phyloP scores from a whole-genome alignment of 37 sponge, comb jelly and placozoan species.

The Aphrocallistes beatrix region DNA sequence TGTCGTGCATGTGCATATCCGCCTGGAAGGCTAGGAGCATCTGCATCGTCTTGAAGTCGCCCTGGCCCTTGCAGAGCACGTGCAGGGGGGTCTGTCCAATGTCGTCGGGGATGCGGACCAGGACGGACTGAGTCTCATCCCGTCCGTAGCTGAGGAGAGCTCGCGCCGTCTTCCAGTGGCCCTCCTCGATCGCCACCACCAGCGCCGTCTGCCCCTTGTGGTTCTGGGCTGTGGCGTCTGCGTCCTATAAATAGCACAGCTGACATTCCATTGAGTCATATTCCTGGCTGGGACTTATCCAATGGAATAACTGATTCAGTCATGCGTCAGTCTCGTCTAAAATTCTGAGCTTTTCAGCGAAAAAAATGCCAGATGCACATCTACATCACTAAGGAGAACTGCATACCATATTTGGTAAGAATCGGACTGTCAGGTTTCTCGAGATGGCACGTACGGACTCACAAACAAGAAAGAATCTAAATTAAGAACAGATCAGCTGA shows the following conservation, averaged over 20 bases:
- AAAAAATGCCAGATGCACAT: too few relatives aligned
- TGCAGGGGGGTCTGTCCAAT: not conserved
- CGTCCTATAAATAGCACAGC: not conserved
- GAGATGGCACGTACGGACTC: too few relatives aligned
- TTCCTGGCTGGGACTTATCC: too few relatives aligned
- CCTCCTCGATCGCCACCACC: not conserved
- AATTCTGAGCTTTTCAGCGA: too few relatives aligned
- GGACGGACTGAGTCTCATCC: not conserved
- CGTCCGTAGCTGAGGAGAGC: not conserved
- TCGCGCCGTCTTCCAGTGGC: constrained; percentile 4
- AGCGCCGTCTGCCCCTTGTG: not conserved
- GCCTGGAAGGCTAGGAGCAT: not conserved
- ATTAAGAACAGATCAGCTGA: too few relatives aligned
- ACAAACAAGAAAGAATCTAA: too few relatives aligned
- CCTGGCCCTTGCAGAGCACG: not conserved
- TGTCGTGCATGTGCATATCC: not conserved
- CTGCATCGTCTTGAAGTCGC: not conserved
- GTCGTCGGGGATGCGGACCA: not conserved
- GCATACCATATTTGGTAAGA: too few relatives aligned
- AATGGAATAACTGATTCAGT: too few relatives aligned
- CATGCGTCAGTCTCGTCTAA: too few relatives aligned
- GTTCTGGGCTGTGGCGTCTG: constrained; percentile 14
- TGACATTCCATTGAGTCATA: too few relatives aligned
- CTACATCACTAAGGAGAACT: too few relatives aligned
- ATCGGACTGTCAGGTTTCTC: too few relatives aligned